Evolutionary conservation across 2,113 vertebrate species (phyloP).

Genomic region (Marcusenius ussheri): DNA sequence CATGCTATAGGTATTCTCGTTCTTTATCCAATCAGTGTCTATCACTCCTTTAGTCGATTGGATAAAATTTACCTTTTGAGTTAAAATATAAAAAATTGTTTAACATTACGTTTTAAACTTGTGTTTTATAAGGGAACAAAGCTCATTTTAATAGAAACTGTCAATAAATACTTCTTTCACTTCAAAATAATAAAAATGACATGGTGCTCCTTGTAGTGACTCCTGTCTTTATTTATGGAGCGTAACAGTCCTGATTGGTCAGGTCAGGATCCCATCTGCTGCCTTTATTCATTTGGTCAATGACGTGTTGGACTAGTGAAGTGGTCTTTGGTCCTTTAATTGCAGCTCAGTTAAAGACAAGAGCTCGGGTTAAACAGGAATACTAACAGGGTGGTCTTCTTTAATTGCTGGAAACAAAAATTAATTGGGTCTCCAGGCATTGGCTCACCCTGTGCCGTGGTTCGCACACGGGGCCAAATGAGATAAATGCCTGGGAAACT

Average conservation of each 20-base stretch:
- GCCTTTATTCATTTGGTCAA: slow-evolving; percentile 8
- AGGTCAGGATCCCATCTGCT: background rate
- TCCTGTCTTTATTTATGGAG: background rate
- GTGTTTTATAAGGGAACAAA: background rate
- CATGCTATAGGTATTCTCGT: background rate
- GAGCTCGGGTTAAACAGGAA: background rate
- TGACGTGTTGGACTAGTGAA: background rate
- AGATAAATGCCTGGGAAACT: slow-evolving; percentile 1
- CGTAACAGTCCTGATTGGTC: background rate
- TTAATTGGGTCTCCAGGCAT: background rate
- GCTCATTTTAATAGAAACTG: background rate
- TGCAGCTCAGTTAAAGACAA: background rate
- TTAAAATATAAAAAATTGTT: background rate
- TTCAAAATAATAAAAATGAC: background rate
- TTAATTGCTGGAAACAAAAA: slow-evolving; percentile 21
- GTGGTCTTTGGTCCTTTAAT: slow-evolving; percentile 17
- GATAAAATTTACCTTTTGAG: background rate
- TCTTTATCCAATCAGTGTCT: background rate
- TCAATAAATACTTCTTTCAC: background rate
- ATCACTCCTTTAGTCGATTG: background rate
- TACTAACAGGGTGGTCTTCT: slow-evolving; percentile 9
- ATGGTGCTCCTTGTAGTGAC: background rate
- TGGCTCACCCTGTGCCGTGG: background rate
- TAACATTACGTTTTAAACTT: background rate
- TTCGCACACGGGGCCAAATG: background rate